Evolutionary conservation across 2,113 vertebrate species (phyloP), one percentile per base, ranked within the genome.

Genomic region (Haplochromis vanheusdeni): DNA sequence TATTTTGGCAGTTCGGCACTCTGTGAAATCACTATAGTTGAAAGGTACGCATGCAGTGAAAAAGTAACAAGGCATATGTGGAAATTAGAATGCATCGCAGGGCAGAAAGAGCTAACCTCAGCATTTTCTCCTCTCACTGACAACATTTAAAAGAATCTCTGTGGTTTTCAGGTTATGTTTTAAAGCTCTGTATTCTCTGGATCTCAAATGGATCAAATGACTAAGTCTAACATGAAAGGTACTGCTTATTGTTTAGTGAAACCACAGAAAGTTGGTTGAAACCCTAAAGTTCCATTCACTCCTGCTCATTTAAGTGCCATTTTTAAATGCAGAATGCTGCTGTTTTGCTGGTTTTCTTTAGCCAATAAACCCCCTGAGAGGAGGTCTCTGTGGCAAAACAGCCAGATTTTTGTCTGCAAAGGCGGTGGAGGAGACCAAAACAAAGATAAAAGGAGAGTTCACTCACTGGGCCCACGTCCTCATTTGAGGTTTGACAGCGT

Each of bases 1-100:
- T n/a, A 52, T 90, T 94, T 93, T 93, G 90, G 86, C 87, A 89
- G 89, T 62, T 70, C 5, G 1, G 45, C 80, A 31, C 86, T 84
- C 65, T 87, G 77, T 31, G n/a, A 80, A 84, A 84, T 81, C 23
- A 33, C 45, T 79, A 80, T n/a, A 10, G 52, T 12, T 31, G 12
- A 87, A 40, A 8, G 5, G 33, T 7, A n/a, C 16, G 10, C 2
- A 14, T 11, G 9, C 5, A 28, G 45, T 5, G 37, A 16, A 28
- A 11, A 37, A 56, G 23, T 60, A 42, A 45, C 19, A 60, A 5
- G 12, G n/a, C n/a, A 5, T 31, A 2, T 65, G 13, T 7, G 47
- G 9, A 35, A 60, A 58, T 45, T 5, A 14, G 7, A 21, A 11
- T 49, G 42, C 6, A 77, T 49, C 31, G 3, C 31, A 13, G 19